phyloP scores from a whole-genome alignment of 2,797 vertebrate species.

The Orestias chungarensis region DNA sequence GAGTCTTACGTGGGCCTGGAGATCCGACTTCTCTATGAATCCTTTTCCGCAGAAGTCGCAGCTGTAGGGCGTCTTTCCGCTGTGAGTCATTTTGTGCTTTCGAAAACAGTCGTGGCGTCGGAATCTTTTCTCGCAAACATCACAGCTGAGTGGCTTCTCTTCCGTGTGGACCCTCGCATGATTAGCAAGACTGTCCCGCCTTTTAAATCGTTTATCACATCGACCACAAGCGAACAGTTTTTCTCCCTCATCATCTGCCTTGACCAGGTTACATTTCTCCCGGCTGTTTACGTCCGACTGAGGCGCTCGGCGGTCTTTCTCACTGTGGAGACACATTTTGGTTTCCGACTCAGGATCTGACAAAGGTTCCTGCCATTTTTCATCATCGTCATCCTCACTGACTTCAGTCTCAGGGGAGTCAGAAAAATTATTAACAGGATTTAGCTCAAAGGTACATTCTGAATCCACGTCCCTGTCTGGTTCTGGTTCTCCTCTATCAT shows the following conservation, averaged over 20 bases:
- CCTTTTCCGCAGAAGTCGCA: constrained; percentile 7
- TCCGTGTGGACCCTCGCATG: neutral
- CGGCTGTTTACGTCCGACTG: neutral
- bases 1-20: neutral
- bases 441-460: neutral
- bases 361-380: constrained; percentile 2
- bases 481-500: constrained; percentile 11
- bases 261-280: neutral
- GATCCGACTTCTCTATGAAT: neutral
- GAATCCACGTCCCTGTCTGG: neutral
- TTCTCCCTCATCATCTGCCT: neutral
- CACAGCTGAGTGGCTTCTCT: constrained; percentile 1
- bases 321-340: neutral
- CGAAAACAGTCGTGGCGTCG: neutral
- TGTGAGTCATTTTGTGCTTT: neutral
- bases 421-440: neutral
- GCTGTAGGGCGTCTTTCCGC: neutral
- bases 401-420: neutral
- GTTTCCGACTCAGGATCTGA: neutral
- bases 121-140: constrained; percentile 3
- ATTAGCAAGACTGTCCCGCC: neutral
- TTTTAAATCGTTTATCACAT: constrained; percentile 1
- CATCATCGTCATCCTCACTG: neutral
- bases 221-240: neutral
- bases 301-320: neutral